These are phyloP conservation scores for Trachymyrmex cornetzi DNA, from an alignment of 1,140 invertebrate species.

Conservation along the genomic window DNA sequence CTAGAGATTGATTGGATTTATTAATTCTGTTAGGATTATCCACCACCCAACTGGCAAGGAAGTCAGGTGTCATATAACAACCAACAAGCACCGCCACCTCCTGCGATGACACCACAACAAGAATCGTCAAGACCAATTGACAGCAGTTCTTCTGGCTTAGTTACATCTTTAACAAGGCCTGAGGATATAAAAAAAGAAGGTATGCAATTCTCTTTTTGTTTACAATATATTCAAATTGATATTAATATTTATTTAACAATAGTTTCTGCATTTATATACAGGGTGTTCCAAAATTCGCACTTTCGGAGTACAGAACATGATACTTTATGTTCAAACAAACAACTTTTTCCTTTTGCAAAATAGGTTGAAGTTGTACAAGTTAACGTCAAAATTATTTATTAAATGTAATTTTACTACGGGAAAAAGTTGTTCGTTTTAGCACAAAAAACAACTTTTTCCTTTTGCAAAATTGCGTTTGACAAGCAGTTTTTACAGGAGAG, in stretches of 20 bases:
- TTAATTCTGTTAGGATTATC: slow-evolving; percentile 83
- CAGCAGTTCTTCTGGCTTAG: slow-evolving; percentile 73
- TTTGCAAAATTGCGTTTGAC: too few species aligned
- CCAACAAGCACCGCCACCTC: slow-evolving; percentile 82
- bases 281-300: too few species aligned
- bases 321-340: too few species aligned
- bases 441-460: too few species aligned
- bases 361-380: too few species aligned
- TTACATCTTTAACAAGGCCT: slow-evolving; percentile 78
- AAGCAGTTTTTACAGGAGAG: too few species aligned
- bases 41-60: slow-evolving; percentile 83
- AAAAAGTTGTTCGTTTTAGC: too few species aligned
- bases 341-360: too few species aligned
- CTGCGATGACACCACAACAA: slow-evolving; percentile 72
- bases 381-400: too few species aligned
- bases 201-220: slow-evolving; percentile 53
- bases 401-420: too few species aligned
- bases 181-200: slow-evolving; percentile 86
- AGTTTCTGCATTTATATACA: background rate
- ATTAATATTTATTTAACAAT: background rate
- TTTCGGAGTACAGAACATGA: too few species aligned
- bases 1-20: slow-evolving; percentile 57
- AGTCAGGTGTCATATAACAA: slow-evolving; percentile 83
- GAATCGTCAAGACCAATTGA: slow-evolving; percentile 79
- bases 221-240: background rate